Conservation (phyloP, 35 echinoderm and acorn worm genomes). For the Ptychodera flava region DNA sequence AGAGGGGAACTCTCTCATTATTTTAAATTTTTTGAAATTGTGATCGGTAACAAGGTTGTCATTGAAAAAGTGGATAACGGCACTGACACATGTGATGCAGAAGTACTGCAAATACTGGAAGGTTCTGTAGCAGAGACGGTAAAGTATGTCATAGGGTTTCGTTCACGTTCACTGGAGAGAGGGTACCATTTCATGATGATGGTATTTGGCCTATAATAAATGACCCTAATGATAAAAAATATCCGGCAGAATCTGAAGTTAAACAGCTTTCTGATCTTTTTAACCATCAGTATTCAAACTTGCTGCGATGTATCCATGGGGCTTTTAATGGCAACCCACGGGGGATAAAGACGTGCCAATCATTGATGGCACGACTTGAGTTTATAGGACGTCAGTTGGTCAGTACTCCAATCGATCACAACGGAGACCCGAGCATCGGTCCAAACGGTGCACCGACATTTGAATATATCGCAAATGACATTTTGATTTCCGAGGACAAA, state of each 20-base stretch:
- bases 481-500: too few species aligned
- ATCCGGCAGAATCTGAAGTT: not conserved
- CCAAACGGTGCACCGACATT: not conserved
- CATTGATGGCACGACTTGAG: not conserved
- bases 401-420: not conserved
- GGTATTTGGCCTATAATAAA: not conserved
- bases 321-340: not conserved
- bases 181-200: not conserved
- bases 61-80: not conserved
- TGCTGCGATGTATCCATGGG: not conserved
- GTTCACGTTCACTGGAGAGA: not conserved
- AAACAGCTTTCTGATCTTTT: not conserved
- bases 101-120: not conserved
- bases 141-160: not conserved
- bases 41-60: not conserved
- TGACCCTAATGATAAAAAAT: not conserved
- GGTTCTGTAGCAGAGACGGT: not conserved
- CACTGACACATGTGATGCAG: not conserved
- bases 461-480: too few species aligned
- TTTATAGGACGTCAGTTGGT: not conserved
- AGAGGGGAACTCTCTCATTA: not conserved
- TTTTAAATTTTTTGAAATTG: not conserved
- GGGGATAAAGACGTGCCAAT: not conserved
- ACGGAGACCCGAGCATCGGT: not conserved
- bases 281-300: not conserved